These are phyloP conservation scores for Psittacula echo DNA, from an alignment of 2,797 vertebrate genomes.

Conservation along the genomic window DNA sequence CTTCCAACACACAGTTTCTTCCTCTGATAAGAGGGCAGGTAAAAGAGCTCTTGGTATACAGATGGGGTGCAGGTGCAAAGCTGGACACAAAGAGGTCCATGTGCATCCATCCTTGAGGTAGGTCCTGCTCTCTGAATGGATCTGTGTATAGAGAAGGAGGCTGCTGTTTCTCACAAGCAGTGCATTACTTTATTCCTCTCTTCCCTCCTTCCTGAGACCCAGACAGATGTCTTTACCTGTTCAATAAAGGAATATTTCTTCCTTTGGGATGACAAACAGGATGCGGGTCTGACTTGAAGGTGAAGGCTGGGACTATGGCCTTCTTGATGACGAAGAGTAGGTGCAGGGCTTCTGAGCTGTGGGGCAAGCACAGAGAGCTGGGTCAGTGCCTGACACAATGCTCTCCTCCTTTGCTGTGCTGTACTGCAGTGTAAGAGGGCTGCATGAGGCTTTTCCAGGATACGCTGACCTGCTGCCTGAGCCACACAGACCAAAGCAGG, in stretches of 20 bases:
- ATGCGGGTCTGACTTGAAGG: neutral
- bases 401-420: conserved; percentile 5
- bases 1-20: accelerated
- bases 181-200: neutral
- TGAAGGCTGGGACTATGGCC: neutral
- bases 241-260: conserved; percentile 30
- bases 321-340: neutral
- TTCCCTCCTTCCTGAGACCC: neutral
- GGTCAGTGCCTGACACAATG: neutral
- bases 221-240: neutral
- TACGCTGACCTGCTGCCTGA: neutral
- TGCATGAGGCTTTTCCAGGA: conserved; percentile 5
- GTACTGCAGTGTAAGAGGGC: neutral
- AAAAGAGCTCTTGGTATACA: neutral
- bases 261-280: neutral
- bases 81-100: accelerated
- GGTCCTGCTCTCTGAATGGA: neutral
- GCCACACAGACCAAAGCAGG: neutral
- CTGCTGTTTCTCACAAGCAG: neutral
- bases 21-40: neutral
- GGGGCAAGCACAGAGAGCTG: neutral
- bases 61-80: neutral
- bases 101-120: neutral
- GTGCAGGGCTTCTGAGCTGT: neutral
- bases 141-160: neutral